phyloP scores from a whole-genome alignment of 2,797 vertebrate species.

The Typhlichthys eigenmanni region DNA sequence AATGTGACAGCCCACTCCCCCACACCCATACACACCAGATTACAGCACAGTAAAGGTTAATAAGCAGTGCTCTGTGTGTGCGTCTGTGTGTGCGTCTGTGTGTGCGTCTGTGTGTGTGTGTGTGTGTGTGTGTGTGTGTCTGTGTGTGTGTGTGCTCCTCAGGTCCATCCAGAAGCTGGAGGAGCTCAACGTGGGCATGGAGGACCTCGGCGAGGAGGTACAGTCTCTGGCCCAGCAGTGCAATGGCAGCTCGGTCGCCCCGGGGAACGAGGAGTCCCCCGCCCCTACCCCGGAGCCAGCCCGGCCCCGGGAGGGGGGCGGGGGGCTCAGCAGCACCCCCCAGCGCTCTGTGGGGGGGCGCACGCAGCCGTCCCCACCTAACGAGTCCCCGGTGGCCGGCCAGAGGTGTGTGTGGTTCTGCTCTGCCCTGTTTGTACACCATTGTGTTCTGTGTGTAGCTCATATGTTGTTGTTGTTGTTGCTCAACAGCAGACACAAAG shows the following conservation, averaged over 20 bases:
- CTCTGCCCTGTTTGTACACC: not conserved
- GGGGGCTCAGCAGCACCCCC: conserved; percentile 86
- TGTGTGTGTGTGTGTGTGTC: not conserved
- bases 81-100: conserved; percentile 3
- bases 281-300: conserved; percentile 64
- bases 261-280: conserved; percentile 68
- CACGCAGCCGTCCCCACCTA: conserved; percentile 73
- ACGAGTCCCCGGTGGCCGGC: conserved; percentile 84
- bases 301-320: conserved; percentile 64
- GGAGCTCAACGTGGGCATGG: conserved; percentile 96
- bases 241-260: conserved; percentile 79
- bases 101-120: not conserved
- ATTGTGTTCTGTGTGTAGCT: conserved; percentile 12
- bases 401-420: conserved; percentile 73
- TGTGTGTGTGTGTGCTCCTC: conserved; percentile 21
- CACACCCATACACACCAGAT: no score
- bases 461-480: not conserved
- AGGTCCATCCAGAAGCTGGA: conserved; percentile 98
- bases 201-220: conserved; percentile 87
- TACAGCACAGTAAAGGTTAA: no score
- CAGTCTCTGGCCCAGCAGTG: conserved; percentile 86
- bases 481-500: conserved; percentile 55
- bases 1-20: no score
- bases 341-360: conserved; percentile 70
- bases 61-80: no score